A percentile compares a stretch with the other conserved stretches of the same genome.
phyloP scores from a whole-genome alignment of 92 coral and sea anemone genomes.

The Phenganax stokvisi region DNA sequence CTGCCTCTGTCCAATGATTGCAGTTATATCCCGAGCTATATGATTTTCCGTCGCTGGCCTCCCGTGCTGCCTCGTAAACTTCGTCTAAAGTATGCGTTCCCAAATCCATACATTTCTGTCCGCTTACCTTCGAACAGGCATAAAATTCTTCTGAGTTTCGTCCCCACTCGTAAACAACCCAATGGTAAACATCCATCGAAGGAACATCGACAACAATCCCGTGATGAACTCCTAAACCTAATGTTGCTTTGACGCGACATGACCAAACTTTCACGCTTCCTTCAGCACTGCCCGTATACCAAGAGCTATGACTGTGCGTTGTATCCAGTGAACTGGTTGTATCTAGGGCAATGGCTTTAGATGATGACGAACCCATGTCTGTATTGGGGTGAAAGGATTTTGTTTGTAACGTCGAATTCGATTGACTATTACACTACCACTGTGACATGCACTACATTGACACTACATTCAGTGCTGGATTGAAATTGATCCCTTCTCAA shows the following conservation, averaged over 20 bases:
- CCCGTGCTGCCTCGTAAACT: background rate
- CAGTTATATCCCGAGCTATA: background rate
- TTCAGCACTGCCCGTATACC: background rate
- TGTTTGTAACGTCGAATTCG: background rate
- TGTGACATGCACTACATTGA: too few species aligned
- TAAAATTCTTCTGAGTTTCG: background rate
- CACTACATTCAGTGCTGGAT: too few species aligned
- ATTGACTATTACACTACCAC: too few species aligned
- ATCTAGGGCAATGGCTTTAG: background rate
- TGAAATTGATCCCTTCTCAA: too few species aligned
- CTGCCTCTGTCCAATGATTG: conserved; percentile 12
- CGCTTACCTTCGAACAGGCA: background rate
- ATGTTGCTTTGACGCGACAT: background rate
- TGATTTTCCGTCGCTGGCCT: background rate
- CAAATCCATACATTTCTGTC: conserved; percentile 6
- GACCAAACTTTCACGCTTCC: conserved; percentile 2
- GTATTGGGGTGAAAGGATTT: background rate
- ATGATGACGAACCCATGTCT: background rate
- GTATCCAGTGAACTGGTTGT: background rate
- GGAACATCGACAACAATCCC: conserved; percentile 4
- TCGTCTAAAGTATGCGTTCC: background rate
- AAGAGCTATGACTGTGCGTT: background rate
- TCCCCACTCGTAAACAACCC: background rate
- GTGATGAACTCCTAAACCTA: conserved; percentile 7
- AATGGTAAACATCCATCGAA: background rate